Evolutionary conservation across 2,888 invertebrate species (phyloP).

Genomic region (Agrotis exclamationis): DNA sequence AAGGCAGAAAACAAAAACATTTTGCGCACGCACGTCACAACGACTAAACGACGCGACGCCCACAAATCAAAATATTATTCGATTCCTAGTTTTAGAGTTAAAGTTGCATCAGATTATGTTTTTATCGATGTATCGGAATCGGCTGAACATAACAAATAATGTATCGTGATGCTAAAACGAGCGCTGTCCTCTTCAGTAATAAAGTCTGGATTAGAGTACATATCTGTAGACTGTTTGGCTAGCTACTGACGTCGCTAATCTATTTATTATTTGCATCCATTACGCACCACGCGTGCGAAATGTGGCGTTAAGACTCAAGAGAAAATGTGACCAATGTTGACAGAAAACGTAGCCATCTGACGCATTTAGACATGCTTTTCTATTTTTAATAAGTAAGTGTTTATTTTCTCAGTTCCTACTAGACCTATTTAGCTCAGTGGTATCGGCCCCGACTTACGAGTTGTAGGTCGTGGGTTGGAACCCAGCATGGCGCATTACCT

Average conservation of each 20-base stretch:
- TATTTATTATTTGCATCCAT: slow-evolving; percentile 51
- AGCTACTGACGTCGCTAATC: slow-evolving; percentile 44
- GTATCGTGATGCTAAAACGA: slow-evolving; percentile 47
- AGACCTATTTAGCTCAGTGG: too few species aligned
- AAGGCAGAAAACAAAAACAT: slow-evolving; percentile 44
- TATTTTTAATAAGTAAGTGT: slow-evolving; percentile 2
- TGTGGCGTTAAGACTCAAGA: slow-evolving; percentile 19
- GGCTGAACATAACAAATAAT: slow-evolving; percentile 41
- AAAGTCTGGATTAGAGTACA: slow-evolving; percentile 50
- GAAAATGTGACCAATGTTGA: slow-evolving; percentile 36
- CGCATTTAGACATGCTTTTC: slow-evolving; percentile 4
- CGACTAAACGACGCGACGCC: too few species aligned
- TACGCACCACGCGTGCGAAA: slow-evolving; percentile 31
- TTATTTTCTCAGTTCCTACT: not conserved
- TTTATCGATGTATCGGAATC: slow-evolving; percentile 36
- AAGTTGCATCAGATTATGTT: slow-evolving; percentile 62
- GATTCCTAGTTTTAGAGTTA: slow-evolving; percentile 24
- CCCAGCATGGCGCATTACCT: too few species aligned
- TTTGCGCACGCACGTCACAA: slow-evolving; percentile 38
- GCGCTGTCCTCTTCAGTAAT: slow-evolving; percentile 41
- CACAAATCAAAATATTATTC: slow-evolving; percentile 51
- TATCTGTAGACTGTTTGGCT: slow-evolving; percentile 37
- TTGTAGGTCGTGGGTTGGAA: too few species aligned
- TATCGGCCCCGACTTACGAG: too few species aligned
- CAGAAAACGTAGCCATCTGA: slow-evolving; percentile 12